Conservation (phyloP, 2,888 invertebrate genomes). For the Exephanes ischioxanthus region DNA sequence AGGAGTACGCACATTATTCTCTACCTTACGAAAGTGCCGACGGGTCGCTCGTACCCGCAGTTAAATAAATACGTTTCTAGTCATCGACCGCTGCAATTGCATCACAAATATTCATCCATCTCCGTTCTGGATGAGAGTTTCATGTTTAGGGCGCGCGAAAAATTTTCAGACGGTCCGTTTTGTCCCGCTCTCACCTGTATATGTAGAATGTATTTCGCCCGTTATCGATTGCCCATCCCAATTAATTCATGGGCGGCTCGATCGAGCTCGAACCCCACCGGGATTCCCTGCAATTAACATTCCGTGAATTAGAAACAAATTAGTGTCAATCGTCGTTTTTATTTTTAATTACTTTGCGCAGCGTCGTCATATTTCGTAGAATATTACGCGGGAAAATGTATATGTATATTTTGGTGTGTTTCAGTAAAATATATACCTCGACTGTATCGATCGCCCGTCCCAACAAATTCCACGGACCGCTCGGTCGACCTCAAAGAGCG, state of each 20-base stretch:
- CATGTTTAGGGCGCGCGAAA: neutral
- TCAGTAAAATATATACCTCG: neutral
- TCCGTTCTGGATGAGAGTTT: neutral
- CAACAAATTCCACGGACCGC: neutral
- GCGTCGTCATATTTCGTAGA: neutral
- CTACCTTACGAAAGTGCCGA: too few species aligned
- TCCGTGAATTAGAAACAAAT: neutral
- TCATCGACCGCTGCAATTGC: too few species aligned
- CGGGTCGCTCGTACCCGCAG: too few species aligned
- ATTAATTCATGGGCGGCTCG: neutral
- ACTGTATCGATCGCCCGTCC: neutral
- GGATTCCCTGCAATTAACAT: neutral
- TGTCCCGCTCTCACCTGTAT: neutral
- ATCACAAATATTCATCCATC: too few species aligned
- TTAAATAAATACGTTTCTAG: too few species aligned
- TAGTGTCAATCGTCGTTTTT: neutral
- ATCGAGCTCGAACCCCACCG: neutral
- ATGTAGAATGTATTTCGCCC: neutral
- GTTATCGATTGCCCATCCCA: slow-evolving; percentile 13
- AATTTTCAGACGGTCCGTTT: neutral
- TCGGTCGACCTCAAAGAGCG: slow-evolving; percentile 7
- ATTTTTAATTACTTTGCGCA: neutral
- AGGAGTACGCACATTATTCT: too few species aligned
- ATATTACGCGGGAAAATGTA: neutral
- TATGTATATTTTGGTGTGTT: neutral